Percentiles rank a stretch among this genome's conserved stretches.
Conservation (phyloP, 2,888 invertebrate species). For the Spodoptera picta region DNA sequence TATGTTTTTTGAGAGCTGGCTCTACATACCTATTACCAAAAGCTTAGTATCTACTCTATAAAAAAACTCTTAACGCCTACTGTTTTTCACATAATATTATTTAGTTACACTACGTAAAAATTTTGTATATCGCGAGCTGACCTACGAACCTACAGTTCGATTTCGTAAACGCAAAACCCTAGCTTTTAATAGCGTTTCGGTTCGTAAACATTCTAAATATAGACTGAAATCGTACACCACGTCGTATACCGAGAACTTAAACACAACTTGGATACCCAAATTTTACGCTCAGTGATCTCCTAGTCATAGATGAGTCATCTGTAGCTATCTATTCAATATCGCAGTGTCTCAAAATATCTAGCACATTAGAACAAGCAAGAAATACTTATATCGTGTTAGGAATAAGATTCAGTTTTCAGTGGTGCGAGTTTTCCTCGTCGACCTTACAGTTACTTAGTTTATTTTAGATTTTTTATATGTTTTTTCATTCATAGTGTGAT, state of each 20-base stretch:
- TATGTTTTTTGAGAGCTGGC: too few relatives aligned
- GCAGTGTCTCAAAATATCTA: slow-evolving; percentile 56
- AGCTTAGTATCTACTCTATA: too few relatives aligned
- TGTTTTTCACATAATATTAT: too few relatives aligned
- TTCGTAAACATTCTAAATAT: slow-evolving; percentile 42
- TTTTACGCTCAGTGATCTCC: slow-evolving; percentile 70
- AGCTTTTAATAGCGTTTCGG: slow-evolving; percentile 10
- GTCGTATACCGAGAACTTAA: slow-evolving; percentile 42
- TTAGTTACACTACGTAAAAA: too few relatives aligned
- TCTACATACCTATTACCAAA: too few relatives aligned
- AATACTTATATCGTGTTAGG: slow-evolving; percentile 2
- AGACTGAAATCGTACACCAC: slow-evolving; percentile 43
- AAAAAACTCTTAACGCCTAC: too few relatives aligned
- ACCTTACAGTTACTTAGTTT: slow-evolving; percentile 65
- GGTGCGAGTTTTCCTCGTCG: slow-evolving; percentile 31
- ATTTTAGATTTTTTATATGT: slow-evolving; percentile 60
- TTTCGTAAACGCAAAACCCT: not conserved
- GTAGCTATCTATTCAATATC: slow-evolving; percentile 68
- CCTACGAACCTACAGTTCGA: too few relatives aligned
- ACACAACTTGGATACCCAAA: slow-evolving; percentile 41
- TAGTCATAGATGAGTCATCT: slow-evolving; percentile 74
- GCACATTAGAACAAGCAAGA: slow-evolving; percentile 13
- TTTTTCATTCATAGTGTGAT: slow-evolving; percentile 81
- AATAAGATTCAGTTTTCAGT: slow-evolving; percentile 39
- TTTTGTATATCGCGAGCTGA: too few relatives aligned